These are phyloP conservation scores for Macheiramphus alcinus DNA, from an alignment of 2,113 vertebrate genomes.

Conservation along the genomic window DNA sequence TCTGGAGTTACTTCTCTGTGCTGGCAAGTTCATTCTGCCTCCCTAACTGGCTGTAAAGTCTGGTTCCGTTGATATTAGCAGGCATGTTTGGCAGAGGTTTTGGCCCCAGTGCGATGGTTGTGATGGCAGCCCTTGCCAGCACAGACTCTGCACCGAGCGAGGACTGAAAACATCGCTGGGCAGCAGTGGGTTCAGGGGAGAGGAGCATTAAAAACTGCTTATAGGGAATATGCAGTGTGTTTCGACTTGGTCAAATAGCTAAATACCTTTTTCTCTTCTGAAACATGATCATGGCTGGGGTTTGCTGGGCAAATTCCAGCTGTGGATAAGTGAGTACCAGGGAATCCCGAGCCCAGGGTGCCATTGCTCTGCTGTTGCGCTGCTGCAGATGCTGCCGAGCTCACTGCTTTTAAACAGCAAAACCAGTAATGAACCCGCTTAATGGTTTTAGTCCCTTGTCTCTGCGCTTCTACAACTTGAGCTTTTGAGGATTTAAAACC, in stretches of 20 bases:
- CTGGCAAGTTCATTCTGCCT: not conserved
- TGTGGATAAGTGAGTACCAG: not conserved
- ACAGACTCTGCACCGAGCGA: not conserved
- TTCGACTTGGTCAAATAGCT: not conserved
- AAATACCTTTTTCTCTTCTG: not conserved
- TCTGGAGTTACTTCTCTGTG: rapidly evolving
- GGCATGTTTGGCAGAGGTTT: not conserved
- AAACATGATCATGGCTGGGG: not conserved
- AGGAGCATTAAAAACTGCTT: not conserved
- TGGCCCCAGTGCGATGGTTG: rapidly evolving
- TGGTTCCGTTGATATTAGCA: rapidly evolving
- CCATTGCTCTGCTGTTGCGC: rapidly evolving
- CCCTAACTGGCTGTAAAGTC: not conserved
- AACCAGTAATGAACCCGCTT: not conserved
- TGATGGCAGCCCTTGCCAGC: not conserved
- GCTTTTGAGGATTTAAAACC: not conserved
- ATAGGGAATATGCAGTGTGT: rapidly evolving
- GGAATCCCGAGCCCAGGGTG: not conserved
- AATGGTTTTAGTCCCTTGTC: not conserved
- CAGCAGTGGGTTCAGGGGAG: rapidly evolving
- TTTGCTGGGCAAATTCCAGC: not conserved
- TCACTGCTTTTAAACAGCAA: not conserved
- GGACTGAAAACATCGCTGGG: rapidly evolving
- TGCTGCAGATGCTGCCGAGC: not conserved
- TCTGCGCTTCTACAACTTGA: not conserved